Percentiles rank a stretch among this genome's conserved stretches.
Conservation (phyloP, 2,888 invertebrate genomes). For the Leistus spinibarbis region DNA sequence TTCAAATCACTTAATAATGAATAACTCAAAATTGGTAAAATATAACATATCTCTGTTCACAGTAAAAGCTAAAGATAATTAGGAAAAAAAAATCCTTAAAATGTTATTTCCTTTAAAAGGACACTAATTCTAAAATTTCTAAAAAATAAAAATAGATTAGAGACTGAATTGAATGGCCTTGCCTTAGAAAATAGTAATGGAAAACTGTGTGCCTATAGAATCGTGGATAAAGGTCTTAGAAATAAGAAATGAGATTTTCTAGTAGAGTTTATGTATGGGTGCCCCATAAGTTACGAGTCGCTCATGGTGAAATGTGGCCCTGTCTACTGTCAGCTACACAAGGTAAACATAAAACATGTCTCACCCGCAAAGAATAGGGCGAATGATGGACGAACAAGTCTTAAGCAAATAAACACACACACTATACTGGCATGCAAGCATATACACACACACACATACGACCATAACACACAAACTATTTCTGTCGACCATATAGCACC, state of each 20-base stretch:
- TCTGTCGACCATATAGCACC: background rate
- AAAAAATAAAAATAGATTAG: background rate
- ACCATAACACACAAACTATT: background rate
- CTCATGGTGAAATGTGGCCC: background rate
- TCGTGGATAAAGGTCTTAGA: background rate
- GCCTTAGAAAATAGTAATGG: background rate
- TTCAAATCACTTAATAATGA: no score
- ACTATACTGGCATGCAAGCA: constrained; percentile 17
- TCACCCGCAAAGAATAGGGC: constrained; percentile 33
- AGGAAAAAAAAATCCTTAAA: no score
- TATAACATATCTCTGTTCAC: no score
- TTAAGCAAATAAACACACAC: constrained; percentile 28
- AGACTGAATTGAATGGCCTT: background rate
- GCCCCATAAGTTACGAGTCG: constrained; percentile 1
- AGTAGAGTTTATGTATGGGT: background rate
- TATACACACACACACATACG: constrained; percentile 1
- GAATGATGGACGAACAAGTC: constrained; percentile 28
- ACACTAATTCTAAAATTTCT: background rate
- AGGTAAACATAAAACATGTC: constrained; percentile 28
- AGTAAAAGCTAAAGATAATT: no score
- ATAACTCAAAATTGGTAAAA: no score
- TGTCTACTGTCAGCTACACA: constrained; percentile 22
- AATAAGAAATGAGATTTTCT: background rate
- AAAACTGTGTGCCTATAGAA: background rate
- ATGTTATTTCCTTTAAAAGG: no score